phyloP scores from a whole-genome alignment of 2,113 vertebrate genomes.

The Microtus richardsoni region DNA sequence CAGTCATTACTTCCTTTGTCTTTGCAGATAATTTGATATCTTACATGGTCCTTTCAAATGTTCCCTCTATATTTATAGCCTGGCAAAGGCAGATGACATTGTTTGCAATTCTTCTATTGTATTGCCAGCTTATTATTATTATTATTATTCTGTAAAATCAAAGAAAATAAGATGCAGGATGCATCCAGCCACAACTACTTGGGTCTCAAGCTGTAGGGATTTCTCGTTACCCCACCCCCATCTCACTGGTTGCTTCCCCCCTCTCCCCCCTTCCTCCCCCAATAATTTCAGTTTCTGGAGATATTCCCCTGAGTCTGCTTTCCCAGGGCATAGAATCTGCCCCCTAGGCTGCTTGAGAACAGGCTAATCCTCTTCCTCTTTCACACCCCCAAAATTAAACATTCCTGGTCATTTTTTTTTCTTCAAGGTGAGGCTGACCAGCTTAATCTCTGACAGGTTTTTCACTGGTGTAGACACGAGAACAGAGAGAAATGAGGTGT shows the following conservation, averaged over 20 bases:
- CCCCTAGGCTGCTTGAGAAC: constrained; percentile 26
- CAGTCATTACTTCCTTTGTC: constrained; percentile 78
- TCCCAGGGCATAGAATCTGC: constrained; percentile 49
- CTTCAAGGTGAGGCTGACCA: constrained; percentile 46
- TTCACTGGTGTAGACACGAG: constrained; percentile 41
- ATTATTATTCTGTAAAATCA: constrained; percentile 79
- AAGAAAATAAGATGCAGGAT: constrained; percentile 84
- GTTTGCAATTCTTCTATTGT: constrained; percentile 81
- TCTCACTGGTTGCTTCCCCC: neutral
- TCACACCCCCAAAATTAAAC: constrained; percentile 73
- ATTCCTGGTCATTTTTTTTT: constrained; percentile 8
- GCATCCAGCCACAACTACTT: constrained; percentile 77
- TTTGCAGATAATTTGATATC: constrained; percentile 82
- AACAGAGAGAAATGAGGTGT: constrained; percentile 75
- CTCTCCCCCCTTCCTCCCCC: neutral
- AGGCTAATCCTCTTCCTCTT: constrained; percentile 59
- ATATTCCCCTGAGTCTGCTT: constrained; percentile 39
- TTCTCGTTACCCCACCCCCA: constrained; percentile 13
- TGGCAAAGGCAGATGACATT: constrained; percentile 78
- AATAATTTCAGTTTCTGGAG: constrained; percentile 60
- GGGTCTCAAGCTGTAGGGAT: constrained; percentile 65
- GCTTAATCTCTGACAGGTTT: constrained; percentile 73
- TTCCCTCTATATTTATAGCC: constrained; percentile 84
- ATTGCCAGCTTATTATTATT: constrained; percentile 77
- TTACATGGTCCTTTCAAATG: constrained; percentile 73